Evolutionary conservation across 2,888 invertebrate species (phyloP).

Genomic region (Callinectes sapidus): DNA sequence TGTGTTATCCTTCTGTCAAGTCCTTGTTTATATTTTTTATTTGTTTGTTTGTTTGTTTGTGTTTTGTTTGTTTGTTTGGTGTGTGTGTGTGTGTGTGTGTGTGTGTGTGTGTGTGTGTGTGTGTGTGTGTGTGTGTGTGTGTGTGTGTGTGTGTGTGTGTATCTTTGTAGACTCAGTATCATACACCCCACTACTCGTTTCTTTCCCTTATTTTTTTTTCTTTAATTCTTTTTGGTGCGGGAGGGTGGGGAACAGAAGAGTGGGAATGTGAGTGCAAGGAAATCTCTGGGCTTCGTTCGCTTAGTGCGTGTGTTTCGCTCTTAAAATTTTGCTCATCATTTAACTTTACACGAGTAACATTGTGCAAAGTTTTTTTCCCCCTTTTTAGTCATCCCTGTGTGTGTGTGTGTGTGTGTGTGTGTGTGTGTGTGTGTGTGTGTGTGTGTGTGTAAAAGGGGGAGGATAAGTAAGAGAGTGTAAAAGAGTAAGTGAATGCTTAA

Average conservation of each 20-base stretch:
- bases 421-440: constrained; percentile 34
- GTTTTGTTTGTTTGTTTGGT: background rate
- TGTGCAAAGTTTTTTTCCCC: background rate
- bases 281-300: background rate
- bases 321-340: background rate
- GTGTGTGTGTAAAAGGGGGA: background rate
- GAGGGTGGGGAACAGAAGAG: background rate
- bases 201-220: background rate
- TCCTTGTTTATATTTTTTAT: background rate
- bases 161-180: background rate
- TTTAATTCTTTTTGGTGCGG: background rate
- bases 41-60: background rate
- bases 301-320: background rate
- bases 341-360: background rate
- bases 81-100: background rate
- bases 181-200: background rate
- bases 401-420: background rate
- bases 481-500: background rate
- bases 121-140: background rate
- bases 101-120: no score
- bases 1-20: background rate
- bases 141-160: background rate
- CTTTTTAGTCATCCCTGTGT: background rate
- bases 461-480: background rate
- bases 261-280: background rate